phyloP scores from a whole-genome alignment of 2,888 invertebrate genomes.

The Marasmarcha lunaedactyla region DNA sequence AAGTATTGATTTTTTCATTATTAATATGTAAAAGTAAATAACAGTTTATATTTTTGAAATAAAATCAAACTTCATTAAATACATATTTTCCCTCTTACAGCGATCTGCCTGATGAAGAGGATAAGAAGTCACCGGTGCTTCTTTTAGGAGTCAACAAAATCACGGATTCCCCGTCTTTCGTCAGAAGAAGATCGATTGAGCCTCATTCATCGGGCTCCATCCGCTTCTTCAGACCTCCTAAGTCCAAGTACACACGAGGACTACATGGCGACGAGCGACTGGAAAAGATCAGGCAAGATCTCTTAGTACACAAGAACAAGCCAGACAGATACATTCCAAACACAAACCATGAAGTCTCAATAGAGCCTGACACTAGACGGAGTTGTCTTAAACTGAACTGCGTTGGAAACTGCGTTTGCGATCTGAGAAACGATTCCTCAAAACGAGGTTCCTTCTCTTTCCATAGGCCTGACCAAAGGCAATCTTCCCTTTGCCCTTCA shows the following conservation, averaged over 20 bases:
- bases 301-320: slow-evolving; percentile 50
- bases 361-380: slow-evolving; percentile 38
- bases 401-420: slow-evolving; percentile 51
- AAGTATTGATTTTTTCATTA: too few species aligned
- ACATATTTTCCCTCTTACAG: slow-evolving; percentile 51
- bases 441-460: slow-evolving; percentile 58
- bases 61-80: too few species aligned
- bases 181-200: slow-evolving; percentile 48
- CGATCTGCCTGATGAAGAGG: slow-evolving; percentile 72
- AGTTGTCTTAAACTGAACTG: slow-evolving; percentile 47
- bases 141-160: slow-evolving; percentile 73
- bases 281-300: slow-evolving; percentile 57
- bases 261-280: slow-evolving; percentile 55
- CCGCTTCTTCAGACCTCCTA: slow-evolving; percentile 54
- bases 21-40: too few species aligned
- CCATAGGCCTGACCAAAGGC: slow-evolving; percentile 45
- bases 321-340: slow-evolving; percentile 56
- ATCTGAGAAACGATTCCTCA: slow-evolving; percentile 42
- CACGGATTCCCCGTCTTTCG: slow-evolving; percentile 51
- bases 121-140: slow-evolving; percentile 70
- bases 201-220: slow-evolving; percentile 49
- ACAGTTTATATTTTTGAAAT: too few species aligned
- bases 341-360: slow-evolving; percentile 35
- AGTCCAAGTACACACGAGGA: slow-evolving; percentile 57
- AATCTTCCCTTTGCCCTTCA: slow-evolving; percentile 36